phyloP scores from a whole-genome alignment of 2,888 invertebrate species.

The Embidobia sp. region DNA sequence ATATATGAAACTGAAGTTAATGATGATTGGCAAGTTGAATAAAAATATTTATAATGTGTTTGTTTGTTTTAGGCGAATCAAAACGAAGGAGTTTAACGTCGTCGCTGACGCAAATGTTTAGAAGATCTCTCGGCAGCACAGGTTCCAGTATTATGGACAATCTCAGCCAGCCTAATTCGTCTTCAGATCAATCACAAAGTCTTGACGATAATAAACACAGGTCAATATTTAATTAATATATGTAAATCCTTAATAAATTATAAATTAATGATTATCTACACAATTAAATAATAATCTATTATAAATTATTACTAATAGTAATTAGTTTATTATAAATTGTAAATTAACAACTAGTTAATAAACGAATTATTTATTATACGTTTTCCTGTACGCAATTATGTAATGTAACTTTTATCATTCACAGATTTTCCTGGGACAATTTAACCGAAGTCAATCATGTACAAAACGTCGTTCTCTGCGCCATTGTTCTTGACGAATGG shows the following conservation, averaged over 20 bases:
- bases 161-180: slow-evolving; percentile 35
- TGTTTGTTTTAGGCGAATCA: slow-evolving; percentile 82
- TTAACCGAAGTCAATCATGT: slow-evolving; percentile 79
- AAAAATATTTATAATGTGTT: no score
- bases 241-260: no score
- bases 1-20: no score
- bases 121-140: slow-evolving; percentile 83
- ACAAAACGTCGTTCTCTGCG: slow-evolving; percentile 88
- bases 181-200: slow-evolving; percentile 26
- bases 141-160: slow-evolving; percentile 74
- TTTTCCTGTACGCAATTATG: no score
- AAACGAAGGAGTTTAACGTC: slow-evolving; percentile 90
- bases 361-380: no score
- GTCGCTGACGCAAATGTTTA: slow-evolving; percentile 89
- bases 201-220: slow-evolving; percentile 66
- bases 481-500: slow-evolving; percentile 97
- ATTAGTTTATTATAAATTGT: no score
- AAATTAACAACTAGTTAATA: no score
- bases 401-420: slow-evolving; percentile 29
- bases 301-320: no score
- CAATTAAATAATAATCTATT: no score
- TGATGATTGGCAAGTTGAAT: no score
- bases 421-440: slow-evolving; percentile 76
- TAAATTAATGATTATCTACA: no score
- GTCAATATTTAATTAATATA: slow-evolving; percentile 8